Conservation (phyloP, 2,888 invertebrate genomes). For the Brachyptera putata region DNA sequence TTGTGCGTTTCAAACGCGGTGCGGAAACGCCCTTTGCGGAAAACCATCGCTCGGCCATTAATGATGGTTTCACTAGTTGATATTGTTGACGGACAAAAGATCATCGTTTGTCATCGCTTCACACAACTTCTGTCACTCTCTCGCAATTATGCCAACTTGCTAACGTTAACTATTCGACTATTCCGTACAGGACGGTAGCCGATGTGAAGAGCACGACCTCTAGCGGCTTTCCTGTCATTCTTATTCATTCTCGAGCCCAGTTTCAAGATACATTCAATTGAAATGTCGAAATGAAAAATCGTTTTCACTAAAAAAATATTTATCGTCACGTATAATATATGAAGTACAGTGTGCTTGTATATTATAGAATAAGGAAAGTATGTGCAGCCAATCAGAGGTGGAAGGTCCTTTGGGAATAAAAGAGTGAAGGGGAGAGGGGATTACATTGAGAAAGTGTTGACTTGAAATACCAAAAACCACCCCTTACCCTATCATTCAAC, state of each 20-base stretch:
- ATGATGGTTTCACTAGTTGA: constrained; percentile 18
- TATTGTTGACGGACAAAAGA: constrained; percentile 20
- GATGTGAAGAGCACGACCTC: constrained; percentile 28
- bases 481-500: too few species aligned
- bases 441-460: constrained; percentile 11
- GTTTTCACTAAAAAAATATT: constrained; percentile 21
- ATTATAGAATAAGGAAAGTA: constrained; percentile 10
- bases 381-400: constrained; percentile 25
- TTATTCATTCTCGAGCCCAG: constrained; percentile 40
- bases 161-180: constrained; percentile 43
- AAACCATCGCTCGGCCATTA: constrained; percentile 14
- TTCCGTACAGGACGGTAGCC: too few species aligned
- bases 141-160: constrained; percentile 39
- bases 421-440: constrained; percentile 1
- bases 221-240: neutral
- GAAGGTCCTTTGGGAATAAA: constrained; percentile 21
- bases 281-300: constrained; percentile 30
- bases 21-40: constrained; percentile 26
- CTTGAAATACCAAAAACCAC: constrained; percentile 9
- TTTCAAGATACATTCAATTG: constrained; percentile 30
- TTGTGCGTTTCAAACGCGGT: neutral
- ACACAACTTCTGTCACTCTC: constrained; percentile 38
- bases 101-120: constrained; percentile 8
- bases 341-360: neutral
- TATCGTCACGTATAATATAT: constrained; percentile 15